Evolutionary conservation across 2,797 vertebrate genomes (phyloP), one percentile per base, ranked within the genome.

Genomic region (Macropodus opercularis): DNA sequence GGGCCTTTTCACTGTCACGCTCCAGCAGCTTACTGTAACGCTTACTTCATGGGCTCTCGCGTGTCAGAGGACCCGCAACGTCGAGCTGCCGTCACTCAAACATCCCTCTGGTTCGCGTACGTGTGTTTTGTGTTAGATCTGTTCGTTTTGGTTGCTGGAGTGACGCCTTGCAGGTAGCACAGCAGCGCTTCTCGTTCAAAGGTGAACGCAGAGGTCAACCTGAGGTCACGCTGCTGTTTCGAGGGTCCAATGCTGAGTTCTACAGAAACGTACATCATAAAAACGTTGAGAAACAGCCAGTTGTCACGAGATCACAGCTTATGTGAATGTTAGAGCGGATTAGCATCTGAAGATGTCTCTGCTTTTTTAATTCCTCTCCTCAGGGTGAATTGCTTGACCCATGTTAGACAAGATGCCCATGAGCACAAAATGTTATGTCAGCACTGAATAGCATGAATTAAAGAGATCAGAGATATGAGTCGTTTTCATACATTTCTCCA

Each of bases 101-200:
- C 80, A 85, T 83, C 63, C 62, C 75, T 81, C 74, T 85, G 85
- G 41, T 80, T 86, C 80, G 22, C 87, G 72, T 80, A 52, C 23
- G n/a, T 50, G 31, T 56, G 63, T 77, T 80, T 83, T 78, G 57
- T 86, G 66, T 86, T 74, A 29, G 57, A 61, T 69, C 58, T 85
- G 56, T 71, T 38, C 8, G 11, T 27, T 61, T 64, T 79, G 24
- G 52, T 63, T 63, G 47, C 71, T 56, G 69, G 63, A 86, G 83
- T 50, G 36, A 71, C 49, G 59, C 48, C 63, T 63, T 5, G 12
- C 24, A 57, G 52, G 72, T 79, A 71, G n/a, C n/a, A n/a, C n/a
- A n/a, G n/a, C n/a, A n/a, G n/a, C n/a, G n/a, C n/a, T n/a, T n/a
- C 11, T 2, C 47, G 68, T 81, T 84, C 80, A 72, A 47, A 79